Percentiles rank a stretch among this genome's conserved stretches.
Conservation (phyloP, 2,113 vertebrate species). For the Hystrix cristata region DNA sequence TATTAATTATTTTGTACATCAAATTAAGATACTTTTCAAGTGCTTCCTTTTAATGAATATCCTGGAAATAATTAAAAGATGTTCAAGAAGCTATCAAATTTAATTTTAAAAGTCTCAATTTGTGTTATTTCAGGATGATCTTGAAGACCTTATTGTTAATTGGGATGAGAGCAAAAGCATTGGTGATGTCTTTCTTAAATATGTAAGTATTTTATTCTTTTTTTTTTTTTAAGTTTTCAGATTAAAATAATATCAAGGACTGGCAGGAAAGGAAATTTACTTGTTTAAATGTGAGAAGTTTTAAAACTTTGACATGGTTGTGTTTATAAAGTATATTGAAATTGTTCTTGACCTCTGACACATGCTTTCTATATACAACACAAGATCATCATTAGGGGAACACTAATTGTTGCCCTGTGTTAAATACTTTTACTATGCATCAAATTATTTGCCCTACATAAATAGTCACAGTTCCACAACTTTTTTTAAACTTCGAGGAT, state of each 20-base stretch:
- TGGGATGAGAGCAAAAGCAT: slow-evolving; percentile 97
- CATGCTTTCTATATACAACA: neutral
- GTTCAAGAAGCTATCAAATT: neutral
- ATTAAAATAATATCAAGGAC: slow-evolving; percentile 48
- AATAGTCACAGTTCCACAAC: neutral
- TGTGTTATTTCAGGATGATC: slow-evolving; percentile 91
- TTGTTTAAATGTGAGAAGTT: slow-evolving; percentile 56
- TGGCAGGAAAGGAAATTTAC: neutral
- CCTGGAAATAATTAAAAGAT: slow-evolving; percentile 21
- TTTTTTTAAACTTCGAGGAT: neutral
- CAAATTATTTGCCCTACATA: neutral
- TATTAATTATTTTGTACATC: neutral
- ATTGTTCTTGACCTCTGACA: slow-evolving; percentile 39
- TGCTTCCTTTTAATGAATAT: neutral
- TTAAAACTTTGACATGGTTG: slow-evolving; percentile 22
- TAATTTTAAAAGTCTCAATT: slow-evolving; percentile 1
- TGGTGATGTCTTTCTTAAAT: slow-evolving; percentile 97
- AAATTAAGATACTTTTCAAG: neutral
- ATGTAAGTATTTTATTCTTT: slow-evolving; percentile 90
- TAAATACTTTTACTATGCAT: neutral
- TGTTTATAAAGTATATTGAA: slow-evolving; percentile 35
- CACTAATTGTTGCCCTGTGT: neutral
- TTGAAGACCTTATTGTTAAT: slow-evolving; percentile 96
- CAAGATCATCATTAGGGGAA: neutral
- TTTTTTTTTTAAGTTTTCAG: slow-evolving; percentile 87